phyloP scores from a whole-genome alignment of 2,888 invertebrate species.

The Drosophila tripunctata region DNA sequence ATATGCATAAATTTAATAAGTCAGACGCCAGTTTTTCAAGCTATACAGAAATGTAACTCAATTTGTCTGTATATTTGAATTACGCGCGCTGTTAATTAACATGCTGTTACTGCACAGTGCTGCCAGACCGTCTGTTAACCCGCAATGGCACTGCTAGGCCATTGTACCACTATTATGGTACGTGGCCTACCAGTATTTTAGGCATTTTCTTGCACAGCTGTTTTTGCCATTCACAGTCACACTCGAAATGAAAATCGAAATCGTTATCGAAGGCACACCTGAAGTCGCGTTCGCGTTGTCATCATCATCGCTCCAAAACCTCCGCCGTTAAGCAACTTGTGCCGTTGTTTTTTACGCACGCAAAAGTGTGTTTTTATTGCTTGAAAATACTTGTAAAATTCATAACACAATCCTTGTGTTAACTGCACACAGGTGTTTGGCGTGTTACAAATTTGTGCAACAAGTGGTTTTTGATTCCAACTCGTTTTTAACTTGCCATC shows the following conservation, averaged over 20 bases:
- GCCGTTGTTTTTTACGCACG: slow-evolving; percentile 50
- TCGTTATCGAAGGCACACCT: slow-evolving; percentile 45
- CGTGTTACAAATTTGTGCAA: slow-evolving; percentile 49
- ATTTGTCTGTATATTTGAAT: too few relatives aligned
- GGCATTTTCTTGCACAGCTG: too few relatives aligned
- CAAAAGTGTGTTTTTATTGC: slow-evolving; percentile 45
- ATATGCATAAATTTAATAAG: slow-evolving; percentile 47
- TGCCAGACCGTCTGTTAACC: slow-evolving; percentile 26
- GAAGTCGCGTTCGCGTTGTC: slow-evolving; percentile 72
- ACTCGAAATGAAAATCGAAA: neutral
- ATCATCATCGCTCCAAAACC: slow-evolving; percentile 65
- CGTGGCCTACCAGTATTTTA: too few relatives aligned
- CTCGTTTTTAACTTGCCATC: slow-evolving; percentile 39
- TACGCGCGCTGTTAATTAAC: neutral
- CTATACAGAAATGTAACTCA: too few relatives aligned
- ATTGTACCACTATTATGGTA: too few relatives aligned
- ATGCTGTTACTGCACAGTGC: neutral
- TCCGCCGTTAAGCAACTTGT: slow-evolving; percentile 40
- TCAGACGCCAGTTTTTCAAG: too few relatives aligned
- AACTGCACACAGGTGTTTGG: slow-evolving; percentile 19
- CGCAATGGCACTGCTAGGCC: slow-evolving; percentile 9
- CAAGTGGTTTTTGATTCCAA: slow-evolving; percentile 69
- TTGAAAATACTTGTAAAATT: slow-evolving; percentile 32
- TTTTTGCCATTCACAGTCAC: slow-evolving; percentile 35
- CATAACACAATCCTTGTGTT: slow-evolving; percentile 21